Evolutionary conservation across 2,797 vertebrate genomes (phyloP), one percentile per base, ranked within the genome.

Genomic region (Sciurus vulgaris): DNA sequence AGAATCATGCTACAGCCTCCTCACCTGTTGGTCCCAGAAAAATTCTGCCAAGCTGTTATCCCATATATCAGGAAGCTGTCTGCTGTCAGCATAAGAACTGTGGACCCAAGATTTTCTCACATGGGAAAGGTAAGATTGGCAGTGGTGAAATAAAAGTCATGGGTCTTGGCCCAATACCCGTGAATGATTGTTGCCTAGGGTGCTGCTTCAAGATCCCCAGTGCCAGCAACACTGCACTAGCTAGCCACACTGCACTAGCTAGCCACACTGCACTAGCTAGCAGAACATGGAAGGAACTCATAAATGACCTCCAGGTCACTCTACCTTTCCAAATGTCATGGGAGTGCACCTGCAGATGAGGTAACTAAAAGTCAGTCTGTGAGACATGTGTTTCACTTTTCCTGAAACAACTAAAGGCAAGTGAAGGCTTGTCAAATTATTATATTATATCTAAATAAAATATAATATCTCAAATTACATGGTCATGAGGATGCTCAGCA

Each of bases 81-180:
- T n/a, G 7, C 28, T 51, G 20, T 17, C 41, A 28, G 7, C 20
- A 44, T 5, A 51, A 63, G 28, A 44, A 12, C 6, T 2, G 2
- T 74, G 28, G n/a, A 30, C 3, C 17, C n/a, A 51, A 33, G 78
- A 2, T 51, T 72, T 79, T 7, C 20, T 24, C 33, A 35, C 2
- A 7, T 10, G 1, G 1, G 47, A 38, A 44, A 69, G 0, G 0
- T 54, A 44, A 44, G 69, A 10, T 11, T 33, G 65, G 1, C 17
- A 13, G 49, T 78, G n/a, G 65, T 10, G 54, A 35, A 59, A 26
- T 33, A 5, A 17, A 51, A 54, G 33, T 65, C 26, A 1, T 49
- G 6, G 22, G 14, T 28, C 14, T 77, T 30, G 2, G 1, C 18
- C 61, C 5, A 51, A 12, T 1, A 44, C 4, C 11, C 14, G n/a